Evolutionary conservation across 2,888 invertebrate species (phyloP).

Genomic region (Epicampocera succincta): DNA sequence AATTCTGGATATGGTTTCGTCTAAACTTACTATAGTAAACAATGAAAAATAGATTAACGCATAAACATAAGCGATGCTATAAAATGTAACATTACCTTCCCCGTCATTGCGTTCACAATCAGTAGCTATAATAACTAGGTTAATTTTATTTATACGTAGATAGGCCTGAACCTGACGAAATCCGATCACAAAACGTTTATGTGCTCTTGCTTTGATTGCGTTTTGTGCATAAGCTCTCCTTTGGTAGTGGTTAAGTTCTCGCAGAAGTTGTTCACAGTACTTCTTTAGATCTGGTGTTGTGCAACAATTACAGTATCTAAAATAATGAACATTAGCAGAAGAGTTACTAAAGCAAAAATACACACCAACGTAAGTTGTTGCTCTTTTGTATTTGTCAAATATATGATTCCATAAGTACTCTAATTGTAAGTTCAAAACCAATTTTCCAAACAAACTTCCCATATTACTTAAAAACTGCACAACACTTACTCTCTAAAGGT

Average conservation of each 20-base stretch:
- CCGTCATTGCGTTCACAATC: constrained; percentile 83
- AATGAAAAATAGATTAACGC: constrained; percentile 2
- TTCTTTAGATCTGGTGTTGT: constrained; percentile 83
- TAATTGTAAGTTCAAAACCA: neutral
- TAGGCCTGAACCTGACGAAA: constrained; percentile 85
- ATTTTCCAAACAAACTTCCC: too few species aligned
- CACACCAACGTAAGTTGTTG: too few species aligned
- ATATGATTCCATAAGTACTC: too few species aligned
- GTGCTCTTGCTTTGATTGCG: constrained; percentile 83
- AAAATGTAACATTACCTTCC: constrained; percentile 47
- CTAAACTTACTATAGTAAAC: constrained; percentile 83
- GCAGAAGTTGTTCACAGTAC: constrained; percentile 82
- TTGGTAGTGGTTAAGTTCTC: constrained; percentile 84
- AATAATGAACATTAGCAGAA: constrained; percentile 39
- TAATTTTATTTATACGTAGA: constrained; percentile 84
- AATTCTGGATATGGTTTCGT: constrained; percentile 83
- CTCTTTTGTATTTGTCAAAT: too few species aligned
- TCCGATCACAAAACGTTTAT: constrained; percentile 84
- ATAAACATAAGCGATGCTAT: neutral
- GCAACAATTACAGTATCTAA: constrained; percentile 84
- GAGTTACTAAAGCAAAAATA: too few species aligned
- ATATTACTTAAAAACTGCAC: neutral
- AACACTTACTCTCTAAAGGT: constrained; percentile 76
- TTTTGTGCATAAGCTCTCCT: constrained; percentile 84
- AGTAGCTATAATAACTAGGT: constrained; percentile 85